Percentiles rank a stretch among this genome's conserved stretches.
Conservation (phyloP, 2,797 vertebrate genomes). For the Lates japonicus region DNA sequence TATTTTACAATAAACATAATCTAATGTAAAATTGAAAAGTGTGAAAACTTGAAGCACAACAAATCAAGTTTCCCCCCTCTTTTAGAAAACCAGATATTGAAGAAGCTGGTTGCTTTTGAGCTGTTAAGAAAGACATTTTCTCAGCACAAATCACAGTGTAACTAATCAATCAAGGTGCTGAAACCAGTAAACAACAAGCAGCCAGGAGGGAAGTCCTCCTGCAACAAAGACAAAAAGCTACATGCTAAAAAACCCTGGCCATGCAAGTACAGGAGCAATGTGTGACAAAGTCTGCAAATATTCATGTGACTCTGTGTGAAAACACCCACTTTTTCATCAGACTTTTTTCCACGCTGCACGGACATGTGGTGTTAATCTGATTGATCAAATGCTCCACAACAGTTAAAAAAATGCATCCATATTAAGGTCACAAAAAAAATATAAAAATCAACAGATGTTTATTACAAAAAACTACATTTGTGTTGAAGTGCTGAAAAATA, state of each 20-base stretch:
- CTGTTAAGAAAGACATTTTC: constrained; percentile 12
- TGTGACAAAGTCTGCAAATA: constrained; percentile 60
- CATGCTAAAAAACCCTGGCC: constrained; percentile 33
- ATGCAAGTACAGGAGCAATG: constrained; percentile 33
- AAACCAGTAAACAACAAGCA: constrained; percentile 48
- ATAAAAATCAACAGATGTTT: constrained; percentile 29
- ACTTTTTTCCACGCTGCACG: not conserved
- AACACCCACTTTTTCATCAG: constrained; percentile 40
- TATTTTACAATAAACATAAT: constrained; percentile 40
- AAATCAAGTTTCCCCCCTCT: constrained; percentile 32
- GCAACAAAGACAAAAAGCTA: constrained; percentile 15
- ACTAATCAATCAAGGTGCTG: constrained; percentile 45
- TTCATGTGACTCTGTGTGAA: constrained; percentile 49
- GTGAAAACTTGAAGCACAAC: constrained; percentile 37
- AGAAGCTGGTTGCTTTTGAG: constrained; percentile 29
- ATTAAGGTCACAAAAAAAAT: constrained; percentile 12
- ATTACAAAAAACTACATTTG: not conserved
- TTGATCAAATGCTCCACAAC: constrained; percentile 16
- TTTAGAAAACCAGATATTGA: constrained; percentile 25
- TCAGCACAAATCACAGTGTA: constrained; percentile 32
- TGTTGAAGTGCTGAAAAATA: constrained; percentile 7
- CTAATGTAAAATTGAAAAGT: constrained; percentile 34
- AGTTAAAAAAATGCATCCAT: not conserved
- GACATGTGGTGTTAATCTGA: constrained; percentile 28
- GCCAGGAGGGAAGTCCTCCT: constrained; percentile 13